Evolutionary conservation across 2,797 vertebrate species (phyloP).

Genomic region (Danio aesculapii): DNA sequence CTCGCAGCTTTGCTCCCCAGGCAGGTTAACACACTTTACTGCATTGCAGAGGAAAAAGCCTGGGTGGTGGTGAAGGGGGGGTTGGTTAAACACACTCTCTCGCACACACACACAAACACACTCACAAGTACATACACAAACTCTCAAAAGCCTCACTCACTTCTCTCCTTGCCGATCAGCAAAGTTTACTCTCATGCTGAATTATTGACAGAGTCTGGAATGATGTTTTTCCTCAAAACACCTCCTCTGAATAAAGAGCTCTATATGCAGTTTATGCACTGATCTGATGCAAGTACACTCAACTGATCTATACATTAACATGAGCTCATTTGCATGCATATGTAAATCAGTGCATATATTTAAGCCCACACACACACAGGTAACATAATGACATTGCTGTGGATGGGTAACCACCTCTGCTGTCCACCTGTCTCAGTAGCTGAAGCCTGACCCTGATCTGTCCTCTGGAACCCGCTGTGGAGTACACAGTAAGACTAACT

Average conservation of each 20-base stretch:
- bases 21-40: slow-evolving; percentile 66
- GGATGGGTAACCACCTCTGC: slow-evolving; percentile 20
- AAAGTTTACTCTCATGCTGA: slow-evolving; percentile 52
- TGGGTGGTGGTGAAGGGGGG: slow-evolving; percentile 27
- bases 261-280: neutral
- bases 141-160: slow-evolving; percentile 40
- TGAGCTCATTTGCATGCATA: slow-evolving; percentile 31
- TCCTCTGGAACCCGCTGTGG: slow-evolving; percentile 17
- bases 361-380: slow-evolving; percentile 8
- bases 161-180: slow-evolving; percentile 42
- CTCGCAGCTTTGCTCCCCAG: slow-evolving; percentile 65
- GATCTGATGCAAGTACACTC: neutral
- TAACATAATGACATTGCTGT: slow-evolving; percentile 18
- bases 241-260: slow-evolving; percentile 19
- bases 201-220: slow-evolving; percentile 58
- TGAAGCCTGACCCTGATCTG: slow-evolving; percentile 43
- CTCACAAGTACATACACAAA: slow-evolving; percentile 21
- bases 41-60: slow-evolving; percentile 70
- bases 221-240: slow-evolving; percentile 27
- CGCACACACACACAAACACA: slow-evolving; percentile 42
- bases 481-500: slow-evolving; percentile 41
- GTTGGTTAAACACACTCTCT: slow-evolving; percentile 11
- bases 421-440: slow-evolving; percentile 29
- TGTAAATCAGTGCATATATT: slow-evolving; percentile 31
- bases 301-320: slow-evolving; percentile 23